Base-by-base conservation (phyloP, 2,888 invertebrate genomes). In the Anorthoa munda region DNA sequence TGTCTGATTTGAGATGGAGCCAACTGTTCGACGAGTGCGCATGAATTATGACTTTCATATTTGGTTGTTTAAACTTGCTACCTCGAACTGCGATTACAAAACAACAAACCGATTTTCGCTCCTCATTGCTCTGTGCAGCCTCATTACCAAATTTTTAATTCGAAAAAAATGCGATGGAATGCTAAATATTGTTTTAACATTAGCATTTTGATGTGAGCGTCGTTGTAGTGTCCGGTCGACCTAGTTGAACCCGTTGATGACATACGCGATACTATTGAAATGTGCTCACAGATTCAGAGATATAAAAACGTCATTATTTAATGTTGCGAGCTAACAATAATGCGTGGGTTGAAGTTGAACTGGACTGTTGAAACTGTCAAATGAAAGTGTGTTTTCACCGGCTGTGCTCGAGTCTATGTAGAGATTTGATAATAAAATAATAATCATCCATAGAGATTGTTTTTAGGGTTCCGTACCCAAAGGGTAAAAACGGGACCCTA, bases 221-320 rank as follows among this genome's bases (percentile, higher is more conserved):
- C 55, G 66, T 48, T 75, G 71, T 63, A 31, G 71, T 93, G 94
- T 95, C 95, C 95, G 95, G 94, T 93, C 95, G 95, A 94, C 95
- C 95, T 89, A 95, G 92, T 91, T 94, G 90, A 75, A 86, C 72
- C 83, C 82, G 81, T 81, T 87, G 95, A 95, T 95, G 93, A 92
- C 93, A 94, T 87, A 86, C 74, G 84, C 82, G 95, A 95, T 95
- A 94, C 89, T 89, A 93, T 94, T 92, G 89, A 94, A 90, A 86
- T 88, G 88, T 89, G 84, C 79, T 86, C 87, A 86, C 87, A 84
- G 81, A 86, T 86, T 81, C 63, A 50, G 64, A 81, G 83, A 84
- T 84, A 84, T 73, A 75, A 86, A 84, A 81, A 74, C 67, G 71
- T 56, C 77, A 85, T 85, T 81, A 85, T 86, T 80, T 82, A 48